phyloP scores from a whole-genome alignment of 1,140 invertebrate genomes.

The Drosophila melanica region DNA sequence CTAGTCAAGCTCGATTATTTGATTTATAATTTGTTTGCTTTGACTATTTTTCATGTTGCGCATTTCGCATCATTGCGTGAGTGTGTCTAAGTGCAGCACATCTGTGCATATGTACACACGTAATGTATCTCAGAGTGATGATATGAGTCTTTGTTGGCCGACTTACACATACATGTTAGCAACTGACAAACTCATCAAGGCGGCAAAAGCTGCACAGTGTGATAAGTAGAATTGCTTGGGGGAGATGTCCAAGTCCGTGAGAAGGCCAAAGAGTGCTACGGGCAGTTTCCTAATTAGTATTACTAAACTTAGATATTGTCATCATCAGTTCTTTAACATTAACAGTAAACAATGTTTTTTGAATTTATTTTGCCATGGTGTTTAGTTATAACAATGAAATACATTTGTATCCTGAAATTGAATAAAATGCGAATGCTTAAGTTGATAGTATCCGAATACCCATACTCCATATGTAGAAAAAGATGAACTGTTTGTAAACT shows the following conservation, averaged over 20 bases:
- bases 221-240: neutral
- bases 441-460: too few relatives aligned
- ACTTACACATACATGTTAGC: conserved; percentile 40
- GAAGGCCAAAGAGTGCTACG: conserved; percentile 1
- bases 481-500: too few relatives aligned
- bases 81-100: neutral
- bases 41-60: conserved; percentile 68
- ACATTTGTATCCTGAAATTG: too few relatives aligned
- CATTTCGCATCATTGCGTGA: conserved; percentile 44
- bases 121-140: conserved; percentile 18
- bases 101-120: neutral
- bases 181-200: conserved; percentile 61
- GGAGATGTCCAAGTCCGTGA: neutral
- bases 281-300: neutral
- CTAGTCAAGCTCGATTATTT: neutral
- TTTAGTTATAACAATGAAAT: too few relatives aligned
- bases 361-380: too few relatives aligned
- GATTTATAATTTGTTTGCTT: conserved; percentile 59
- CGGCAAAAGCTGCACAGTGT: conserved; percentile 11
- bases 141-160: conserved; percentile 44
- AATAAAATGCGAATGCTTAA: too few relatives aligned
- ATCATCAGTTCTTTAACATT: neutral
- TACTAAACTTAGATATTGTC: neutral
- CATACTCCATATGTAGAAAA: too few relatives aligned
- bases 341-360: too few relatives aligned